Evolutionary conservation across 2,113 vertebrate genomes (phyloP).

Genomic region (Trichechus manatus): DNA sequence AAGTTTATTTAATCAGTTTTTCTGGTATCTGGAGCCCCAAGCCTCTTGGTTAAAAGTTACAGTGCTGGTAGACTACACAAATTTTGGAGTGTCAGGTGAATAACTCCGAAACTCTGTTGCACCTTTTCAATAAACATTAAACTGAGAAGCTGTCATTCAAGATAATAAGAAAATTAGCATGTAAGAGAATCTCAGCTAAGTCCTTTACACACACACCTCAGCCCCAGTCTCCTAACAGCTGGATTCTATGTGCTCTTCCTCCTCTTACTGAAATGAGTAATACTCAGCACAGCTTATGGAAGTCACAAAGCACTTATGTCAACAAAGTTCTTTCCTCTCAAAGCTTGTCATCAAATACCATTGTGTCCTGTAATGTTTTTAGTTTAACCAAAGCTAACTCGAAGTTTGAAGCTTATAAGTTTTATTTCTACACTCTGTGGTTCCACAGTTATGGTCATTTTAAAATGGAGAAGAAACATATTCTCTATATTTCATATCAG

Average conservation of each 20-base stretch:
- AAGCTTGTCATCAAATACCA: not conserved
- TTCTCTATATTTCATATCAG: not conserved
- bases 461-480: not conserved
- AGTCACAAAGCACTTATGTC: not conserved
- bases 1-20: not conserved
- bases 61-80: not conserved
- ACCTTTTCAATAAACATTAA: slow-evolving; percentile 4
- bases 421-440: slow-evolving; percentile 1
- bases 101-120: not conserved
- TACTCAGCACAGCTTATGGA: not conserved
- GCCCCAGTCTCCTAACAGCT: not conserved
- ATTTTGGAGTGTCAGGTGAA: slow-evolving; percentile 21
- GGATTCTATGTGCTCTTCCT: not conserved
- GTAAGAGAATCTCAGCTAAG: not conserved
- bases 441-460: not conserved
- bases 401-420: slow-evolving; percentile 14
- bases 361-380: not conserved
- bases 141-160: not conserved
- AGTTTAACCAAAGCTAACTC: slow-evolving; percentile 42
- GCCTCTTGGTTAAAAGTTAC: slow-evolving; percentile 40
- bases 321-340: slow-evolving; percentile 2
- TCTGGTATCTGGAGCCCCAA: not conserved
- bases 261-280: not conserved
- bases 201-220: not conserved
- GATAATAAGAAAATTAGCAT: not conserved